Conservation (phyloP, 2,888 invertebrate species). For the Eilema caniola region DNA sequence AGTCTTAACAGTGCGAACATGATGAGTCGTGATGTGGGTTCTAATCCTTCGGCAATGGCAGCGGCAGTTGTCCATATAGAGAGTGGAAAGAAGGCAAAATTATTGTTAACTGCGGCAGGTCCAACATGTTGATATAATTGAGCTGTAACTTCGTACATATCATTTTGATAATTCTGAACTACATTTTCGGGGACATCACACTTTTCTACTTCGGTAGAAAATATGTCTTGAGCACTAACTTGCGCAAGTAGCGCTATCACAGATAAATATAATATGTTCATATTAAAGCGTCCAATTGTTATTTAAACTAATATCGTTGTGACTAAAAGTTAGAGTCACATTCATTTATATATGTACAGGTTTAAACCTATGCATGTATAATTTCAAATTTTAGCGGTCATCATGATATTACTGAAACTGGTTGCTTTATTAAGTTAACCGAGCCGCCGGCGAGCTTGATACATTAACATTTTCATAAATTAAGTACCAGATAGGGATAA, state of each 20-base stretch:
- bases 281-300: conserved; percentile 2
- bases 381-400: neutral
- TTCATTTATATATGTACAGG: conserved; percentile 1
- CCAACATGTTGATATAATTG: conserved; percentile 4
- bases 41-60: conserved; percentile 15
- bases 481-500: neutral
- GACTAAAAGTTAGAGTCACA: neutral
- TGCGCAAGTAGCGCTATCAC: conserved; percentile 7
- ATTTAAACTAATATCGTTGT: neutral
- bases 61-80: conserved; percentile 14
- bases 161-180: conserved; percentile 7
- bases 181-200: conserved; percentile 5
- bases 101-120: neutral
- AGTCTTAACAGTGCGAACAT: conserved; percentile 11
- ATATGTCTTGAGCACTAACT: conserved; percentile 4
- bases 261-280: conserved; percentile 8
- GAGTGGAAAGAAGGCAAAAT: conserved; percentile 14
- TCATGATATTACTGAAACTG: neutral
- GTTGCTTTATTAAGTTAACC: neutral
- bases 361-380: neutral
- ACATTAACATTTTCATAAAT: neutral
- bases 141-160: conserved; percentile 9
- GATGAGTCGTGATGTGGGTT: neutral
- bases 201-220: neutral
- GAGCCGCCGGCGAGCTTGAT: neutral